Conservation (phyloP, 2,888 invertebrate species). For the Orthosia cruda region DNA sequence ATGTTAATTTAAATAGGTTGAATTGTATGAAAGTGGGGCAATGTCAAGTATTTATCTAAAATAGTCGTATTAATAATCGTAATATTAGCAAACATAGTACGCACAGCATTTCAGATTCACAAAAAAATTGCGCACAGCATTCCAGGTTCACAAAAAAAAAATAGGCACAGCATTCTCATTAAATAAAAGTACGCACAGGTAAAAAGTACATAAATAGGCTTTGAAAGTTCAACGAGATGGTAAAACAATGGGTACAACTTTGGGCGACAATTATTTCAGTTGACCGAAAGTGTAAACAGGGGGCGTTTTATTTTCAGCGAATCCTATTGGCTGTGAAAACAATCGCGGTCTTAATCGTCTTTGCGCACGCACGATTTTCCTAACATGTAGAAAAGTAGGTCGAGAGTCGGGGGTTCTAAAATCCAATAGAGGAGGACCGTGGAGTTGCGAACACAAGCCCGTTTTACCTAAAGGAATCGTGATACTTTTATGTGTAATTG, state of each 20-base stretch:
- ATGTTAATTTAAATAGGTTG: too few relatives aligned
- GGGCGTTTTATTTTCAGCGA: constrained; percentile 33
- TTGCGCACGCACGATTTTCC: constrained; percentile 17
- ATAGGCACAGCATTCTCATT: not conserved
- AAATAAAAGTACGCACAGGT: not conserved
- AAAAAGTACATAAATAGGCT: not conserved
- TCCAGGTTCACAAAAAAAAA: too few relatives aligned
- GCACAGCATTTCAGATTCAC: not conserved
- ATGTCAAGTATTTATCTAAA: not conserved
- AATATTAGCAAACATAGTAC: not conserved
- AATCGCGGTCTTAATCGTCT: not conserved
- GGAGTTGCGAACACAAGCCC: too few relatives aligned
- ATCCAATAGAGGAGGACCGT: not conserved
- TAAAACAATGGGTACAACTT: not conserved
- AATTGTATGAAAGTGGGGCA: too few relatives aligned
- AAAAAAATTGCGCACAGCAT: not conserved
- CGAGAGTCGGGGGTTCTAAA: constrained; percentile 5
- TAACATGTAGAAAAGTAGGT: not conserved
- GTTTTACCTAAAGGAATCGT: too few relatives aligned
- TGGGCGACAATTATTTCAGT: constrained; percentile 1
- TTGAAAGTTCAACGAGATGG: not conserved
- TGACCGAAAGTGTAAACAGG: not conserved
- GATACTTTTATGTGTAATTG: too few relatives aligned
- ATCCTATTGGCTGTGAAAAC: constrained; percentile 24
- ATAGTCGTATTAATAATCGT: not conserved